Base-by-base conservation (phyloP, 2,113 vertebrate species). In the Saguinus midas region DNA sequence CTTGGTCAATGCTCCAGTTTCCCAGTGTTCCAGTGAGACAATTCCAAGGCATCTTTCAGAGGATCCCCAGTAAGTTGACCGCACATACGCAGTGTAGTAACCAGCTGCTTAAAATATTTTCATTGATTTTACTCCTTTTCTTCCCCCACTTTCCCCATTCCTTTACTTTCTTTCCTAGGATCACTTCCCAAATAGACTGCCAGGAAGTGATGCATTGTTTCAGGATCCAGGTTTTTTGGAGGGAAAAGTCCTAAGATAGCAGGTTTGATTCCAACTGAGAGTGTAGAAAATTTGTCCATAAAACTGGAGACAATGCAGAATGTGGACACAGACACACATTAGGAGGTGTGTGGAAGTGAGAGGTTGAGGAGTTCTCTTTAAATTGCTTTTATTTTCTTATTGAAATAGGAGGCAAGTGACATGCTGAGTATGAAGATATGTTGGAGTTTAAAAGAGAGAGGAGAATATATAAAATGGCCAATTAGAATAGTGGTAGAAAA, bases 361-460 rank as follows among this genome's bases (percentile, higher is more conserved):
- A 35, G 4, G 1, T 13, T 29, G 1, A 35, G n/a, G 1, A 12
- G 0, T 29, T 32, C 25, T 37, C 13, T 16, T 79, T 17, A 8
- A 45, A n/a, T 37, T 6, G 0, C 40, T 48, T 81, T 35, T 91
- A 11, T 43, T 48, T 81, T 61, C 8, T 40, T 57, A 57, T 1
- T 58, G 27, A 84, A 78, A 61, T 1, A 68, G 2, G 5, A 84
- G 66, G 20, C 40, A 70, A 40, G 17, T 8, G 14, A 70, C 13
- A 25, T 0, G 6, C 23, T 37, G n/a, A 48, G 2, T 73, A 14
- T 64, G 27, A 6, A 2, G n/a, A 48, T 40, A 23, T 43, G 8
- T 14, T 21, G 8, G 7, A 29, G 3, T 50, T 83, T 43, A 94
- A 25, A 57, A 0, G 18, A 72, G 17, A 37, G 25, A 81, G 45